These are phyloP conservation scores for Oncorhynchus mykiss DNA, from an alignment of 2,113 vertebrate species.

Conservation along the genomic window DNA sequence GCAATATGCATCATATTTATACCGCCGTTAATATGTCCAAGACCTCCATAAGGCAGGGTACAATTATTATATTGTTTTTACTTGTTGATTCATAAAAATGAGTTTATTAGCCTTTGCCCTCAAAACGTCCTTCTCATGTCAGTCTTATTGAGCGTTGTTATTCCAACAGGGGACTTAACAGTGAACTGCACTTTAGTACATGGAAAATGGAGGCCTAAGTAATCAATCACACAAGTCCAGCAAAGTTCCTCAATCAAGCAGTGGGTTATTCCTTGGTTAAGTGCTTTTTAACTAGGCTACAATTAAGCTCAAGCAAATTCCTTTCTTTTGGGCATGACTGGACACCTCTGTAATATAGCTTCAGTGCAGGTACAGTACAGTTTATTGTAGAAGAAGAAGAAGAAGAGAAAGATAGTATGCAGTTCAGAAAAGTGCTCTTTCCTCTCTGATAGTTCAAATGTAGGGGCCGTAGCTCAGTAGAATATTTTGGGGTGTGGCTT, in stretches of 20 bases:
- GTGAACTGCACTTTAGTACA: background rate
- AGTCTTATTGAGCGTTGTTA: background rate
- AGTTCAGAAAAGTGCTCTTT: no score
- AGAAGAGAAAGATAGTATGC: no score
- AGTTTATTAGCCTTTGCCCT: background rate
- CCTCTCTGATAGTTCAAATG: no score
- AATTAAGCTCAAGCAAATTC: background rate
- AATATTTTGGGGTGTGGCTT: no score
- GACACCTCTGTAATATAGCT: background rate
- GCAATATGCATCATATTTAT: background rate
- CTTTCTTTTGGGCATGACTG: background rate
- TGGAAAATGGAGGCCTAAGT: background rate
- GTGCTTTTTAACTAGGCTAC: background rate
- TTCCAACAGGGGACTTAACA: background rate
- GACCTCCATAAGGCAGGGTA: background rate
- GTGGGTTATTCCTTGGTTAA: background rate
- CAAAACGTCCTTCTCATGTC: background rate
- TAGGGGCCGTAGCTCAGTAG: no score
- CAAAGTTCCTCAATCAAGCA: background rate
- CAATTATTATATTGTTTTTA: background rate
- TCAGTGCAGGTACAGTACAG: background rate
- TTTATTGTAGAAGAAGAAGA: no score
- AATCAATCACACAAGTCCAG: background rate
- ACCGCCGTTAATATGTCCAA: background rate
- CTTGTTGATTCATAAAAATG: background rate